Percentiles rank a stretch among this genome's conserved stretches.
These are phyloP conservation scores for Otocyon megalotis DNA, from an alignment of 2,113 vertebrate genomes.

Conservation along the genomic window DNA sequence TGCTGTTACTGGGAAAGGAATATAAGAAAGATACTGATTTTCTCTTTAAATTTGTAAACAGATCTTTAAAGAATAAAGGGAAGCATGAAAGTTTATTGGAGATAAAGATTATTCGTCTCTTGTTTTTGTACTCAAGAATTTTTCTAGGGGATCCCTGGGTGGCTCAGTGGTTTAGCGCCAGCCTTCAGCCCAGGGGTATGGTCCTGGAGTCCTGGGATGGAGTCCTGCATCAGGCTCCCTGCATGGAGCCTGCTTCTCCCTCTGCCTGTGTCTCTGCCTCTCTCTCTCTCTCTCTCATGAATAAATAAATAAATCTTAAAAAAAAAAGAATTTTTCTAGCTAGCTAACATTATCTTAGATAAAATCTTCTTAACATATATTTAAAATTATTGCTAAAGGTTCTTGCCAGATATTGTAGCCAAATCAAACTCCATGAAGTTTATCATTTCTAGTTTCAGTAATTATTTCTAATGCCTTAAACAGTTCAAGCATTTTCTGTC, in stretches of 20 bases:
- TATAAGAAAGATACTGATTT: conserved; percentile 4
- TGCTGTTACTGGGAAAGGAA: background rate
- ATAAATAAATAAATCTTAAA: too few relatives aligned
- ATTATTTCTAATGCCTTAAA: conserved; percentile 6
- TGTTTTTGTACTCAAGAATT: conserved; percentile 44
- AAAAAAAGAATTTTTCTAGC: background rate
- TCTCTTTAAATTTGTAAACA: conserved; percentile 35
- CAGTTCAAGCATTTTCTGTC: conserved; percentile 36
- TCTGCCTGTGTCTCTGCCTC: too few relatives aligned
- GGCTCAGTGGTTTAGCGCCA: too few relatives aligned
- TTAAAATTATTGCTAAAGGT: conserved; percentile 28
- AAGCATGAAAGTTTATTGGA: conserved; percentile 34
- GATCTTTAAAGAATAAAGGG: conserved; percentile 8
- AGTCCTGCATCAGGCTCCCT: too few relatives aligned
- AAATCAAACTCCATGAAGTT: background rate
- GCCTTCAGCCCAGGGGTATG: too few relatives aligned
- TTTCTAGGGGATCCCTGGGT: background rate
- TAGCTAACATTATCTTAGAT: background rate
- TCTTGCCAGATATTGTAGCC: conserved; percentile 42
- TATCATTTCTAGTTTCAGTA: conserved; percentile 1
- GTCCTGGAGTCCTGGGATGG: too few relatives aligned
- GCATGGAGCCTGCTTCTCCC: too few relatives aligned
- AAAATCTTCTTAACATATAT: background rate
- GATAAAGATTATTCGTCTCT: conserved; percentile 33
- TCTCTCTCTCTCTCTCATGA: too few relatives aligned